A percentile compares a stretch with the other conserved stretches of the same genome.
These are phyloP conservation scores for Crematogaster levior DNA, from an alignment of 2,888 invertebrate species.

Conservation along the genomic window DNA sequence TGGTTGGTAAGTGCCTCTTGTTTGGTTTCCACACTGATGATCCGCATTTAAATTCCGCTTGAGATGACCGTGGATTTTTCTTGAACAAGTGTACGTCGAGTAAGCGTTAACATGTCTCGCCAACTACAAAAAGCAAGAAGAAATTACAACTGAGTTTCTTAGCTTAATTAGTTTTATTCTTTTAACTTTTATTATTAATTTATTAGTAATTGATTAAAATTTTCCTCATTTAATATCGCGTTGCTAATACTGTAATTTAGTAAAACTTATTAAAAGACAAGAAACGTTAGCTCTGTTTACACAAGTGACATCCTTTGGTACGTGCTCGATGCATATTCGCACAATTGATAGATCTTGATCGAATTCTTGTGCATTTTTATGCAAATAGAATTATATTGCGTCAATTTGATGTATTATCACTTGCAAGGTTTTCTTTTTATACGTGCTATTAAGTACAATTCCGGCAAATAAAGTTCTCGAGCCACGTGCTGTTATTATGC, in stretches of 20 bases:
- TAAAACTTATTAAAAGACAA: not conserved
- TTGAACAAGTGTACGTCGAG: constrained; percentile 34
- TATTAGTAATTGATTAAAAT: too few species aligned
- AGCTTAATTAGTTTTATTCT: not conserved
- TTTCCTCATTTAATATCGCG: not conserved
- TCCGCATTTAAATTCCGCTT: constrained; percentile 64
- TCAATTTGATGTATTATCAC: constrained; percentile 2
- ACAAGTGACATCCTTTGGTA: not conserved
- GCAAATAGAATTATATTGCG: constrained; percentile 7
- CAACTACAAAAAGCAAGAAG: not conserved
- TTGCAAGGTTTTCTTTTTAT: not conserved
- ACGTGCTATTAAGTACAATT: constrained; percentile 11
- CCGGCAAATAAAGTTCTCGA: not conserved
- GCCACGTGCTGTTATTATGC: constrained; percentile 3
- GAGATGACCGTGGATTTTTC: constrained; percentile 42
- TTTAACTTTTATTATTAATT: too few species aligned
- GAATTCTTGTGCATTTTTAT: not conserved
- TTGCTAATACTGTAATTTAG: too few species aligned
- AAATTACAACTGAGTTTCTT: not conserved
- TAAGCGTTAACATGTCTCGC: not conserved
- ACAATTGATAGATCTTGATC: not conserved
- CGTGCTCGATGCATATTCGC: not conserved
- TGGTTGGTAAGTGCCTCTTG: constrained; percentile 56
- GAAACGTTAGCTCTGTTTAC: not conserved
- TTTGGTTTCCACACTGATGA: constrained; percentile 51